Conservation (phyloP, 2,797 vertebrate genomes). For the Apogon hyalosoma region DNA sequence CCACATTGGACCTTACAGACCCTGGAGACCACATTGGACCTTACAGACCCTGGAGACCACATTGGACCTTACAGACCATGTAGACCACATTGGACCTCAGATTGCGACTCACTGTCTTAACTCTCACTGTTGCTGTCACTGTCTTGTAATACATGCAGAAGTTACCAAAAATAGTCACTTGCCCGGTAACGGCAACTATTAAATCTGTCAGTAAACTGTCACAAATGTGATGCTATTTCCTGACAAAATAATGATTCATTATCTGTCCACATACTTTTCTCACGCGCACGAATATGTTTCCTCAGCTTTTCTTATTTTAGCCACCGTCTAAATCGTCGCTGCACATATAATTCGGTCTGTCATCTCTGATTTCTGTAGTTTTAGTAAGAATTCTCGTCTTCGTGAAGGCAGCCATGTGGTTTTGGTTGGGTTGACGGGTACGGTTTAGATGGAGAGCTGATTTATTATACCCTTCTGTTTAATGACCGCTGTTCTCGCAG, state of each 20-base stretch:
- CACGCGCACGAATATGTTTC: slow-evolving; percentile 3
- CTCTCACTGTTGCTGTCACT: no score
- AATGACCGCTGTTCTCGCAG: slow-evolving; percentile 55
- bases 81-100: no score
- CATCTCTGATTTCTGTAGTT: slow-evolving; percentile 39
- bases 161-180: no score
- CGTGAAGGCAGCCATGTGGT: slow-evolving; percentile 54
- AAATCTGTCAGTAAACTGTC: slow-evolving; percentile 7
- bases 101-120: no score
- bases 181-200: background rate
- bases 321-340: slow-evolving; percentile 11
- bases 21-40: no score
- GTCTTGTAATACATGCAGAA: no score
- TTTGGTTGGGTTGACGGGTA: slow-evolving; percentile 63
- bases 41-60: no score
- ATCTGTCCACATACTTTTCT: background rate
- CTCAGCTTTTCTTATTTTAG: slow-evolving; percentile 23
- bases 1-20: no score
- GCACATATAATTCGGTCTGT: slow-evolving; percentile 37
- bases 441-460: slow-evolving; percentile 42
- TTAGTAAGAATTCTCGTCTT: slow-evolving; percentile 32
- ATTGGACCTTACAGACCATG: background rate
- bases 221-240: background rate
- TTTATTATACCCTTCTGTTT: slow-evolving; percentile 51
- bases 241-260: slow-evolving; percentile 19